Percentiles rank a stretch among this genome's conserved stretches.
Conservation (phyloP, 2,888 invertebrate genomes). For the Linyphia triangularis region DNA sequence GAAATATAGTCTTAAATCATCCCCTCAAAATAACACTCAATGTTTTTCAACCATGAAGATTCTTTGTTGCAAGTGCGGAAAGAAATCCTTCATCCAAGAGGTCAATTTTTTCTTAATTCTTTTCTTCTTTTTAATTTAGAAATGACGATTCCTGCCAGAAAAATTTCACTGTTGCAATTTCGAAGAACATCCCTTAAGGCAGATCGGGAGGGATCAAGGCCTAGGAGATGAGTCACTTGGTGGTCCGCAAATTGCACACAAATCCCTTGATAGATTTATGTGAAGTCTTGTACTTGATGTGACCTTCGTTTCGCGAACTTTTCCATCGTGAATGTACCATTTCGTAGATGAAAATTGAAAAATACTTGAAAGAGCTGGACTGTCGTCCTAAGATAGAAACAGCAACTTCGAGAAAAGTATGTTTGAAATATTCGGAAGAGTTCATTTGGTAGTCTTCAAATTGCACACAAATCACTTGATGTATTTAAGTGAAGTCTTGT, state of each 20-base stretch:
- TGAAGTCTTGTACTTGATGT: not conserved
- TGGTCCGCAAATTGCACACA: slow-evolving; percentile 25
- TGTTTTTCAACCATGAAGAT: slow-evolving; percentile 17
- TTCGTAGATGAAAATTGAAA: no score
- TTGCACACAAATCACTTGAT: no score
- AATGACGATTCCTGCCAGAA: slow-evolving; percentile 51
- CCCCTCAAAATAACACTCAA: not conserved
- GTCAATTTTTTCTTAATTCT: slow-evolving; percentile 13
- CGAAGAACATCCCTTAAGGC: slow-evolving; percentile 41
- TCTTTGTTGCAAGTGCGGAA: not conserved
- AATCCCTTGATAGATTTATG: slow-evolving; percentile 20
- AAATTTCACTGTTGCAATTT: slow-evolving; percentile 13
- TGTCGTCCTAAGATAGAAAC: no score
- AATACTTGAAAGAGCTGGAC: no score
- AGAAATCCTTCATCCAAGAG: slow-evolving; percentile 25
- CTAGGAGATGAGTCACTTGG: slow-evolving; percentile 40
- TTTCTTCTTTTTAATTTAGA: slow-evolving; percentile 56
- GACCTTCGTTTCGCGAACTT: slow-evolving; percentile 10
- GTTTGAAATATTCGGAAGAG: no score
- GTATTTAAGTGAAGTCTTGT: no score
- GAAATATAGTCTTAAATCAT: slow-evolving; percentile 4
- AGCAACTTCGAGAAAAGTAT: no score
- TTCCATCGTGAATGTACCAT: no score
- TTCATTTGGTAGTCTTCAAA: no score
- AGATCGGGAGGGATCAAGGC: slow-evolving; percentile 55